phyloP scores from a whole-genome alignment of 2,113 vertebrate genomes.

The Cynopterus brachyotis region DNA sequence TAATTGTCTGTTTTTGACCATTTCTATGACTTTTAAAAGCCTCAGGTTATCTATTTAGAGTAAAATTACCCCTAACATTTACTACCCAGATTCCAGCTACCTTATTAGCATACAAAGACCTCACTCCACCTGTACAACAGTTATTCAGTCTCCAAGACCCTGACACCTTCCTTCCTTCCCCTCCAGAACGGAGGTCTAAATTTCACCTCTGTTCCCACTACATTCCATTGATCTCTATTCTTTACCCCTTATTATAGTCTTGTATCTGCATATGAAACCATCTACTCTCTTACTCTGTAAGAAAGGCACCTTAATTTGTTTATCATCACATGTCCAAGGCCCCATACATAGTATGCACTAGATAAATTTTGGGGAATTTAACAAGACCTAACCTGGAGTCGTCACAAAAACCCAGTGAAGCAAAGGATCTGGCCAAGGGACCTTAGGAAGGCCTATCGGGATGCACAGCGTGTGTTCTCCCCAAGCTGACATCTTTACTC shows the following conservation, averaged over 20 bases:
- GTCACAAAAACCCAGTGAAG: not conserved
- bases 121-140: not conserved
- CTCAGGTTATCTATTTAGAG: not conserved
- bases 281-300: not conserved
- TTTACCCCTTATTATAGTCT: not conserved
- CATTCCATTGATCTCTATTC: not conserved
- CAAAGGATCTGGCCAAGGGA: not conserved
- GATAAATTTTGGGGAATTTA: not conserved
- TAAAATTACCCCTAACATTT: not conserved
- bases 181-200: not conserved
- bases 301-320: not conserved
- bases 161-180: not conserved
- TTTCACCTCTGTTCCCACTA: not conserved
- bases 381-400: not conserved
- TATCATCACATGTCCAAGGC: not conserved
- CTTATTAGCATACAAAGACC: not conserved
- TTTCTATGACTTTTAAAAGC: not conserved
- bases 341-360: not conserved
- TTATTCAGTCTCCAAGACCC: not conserved
- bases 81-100: not conserved
- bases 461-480: not conserved
- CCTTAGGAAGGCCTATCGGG: not conserved
- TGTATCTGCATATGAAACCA: not conserved
- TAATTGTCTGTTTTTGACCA: not conserved
- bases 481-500: not conserved